Evolutionary conservation across 2,888 invertebrate species (phyloP).

Genomic region (Achlya flavicornis): DNA sequence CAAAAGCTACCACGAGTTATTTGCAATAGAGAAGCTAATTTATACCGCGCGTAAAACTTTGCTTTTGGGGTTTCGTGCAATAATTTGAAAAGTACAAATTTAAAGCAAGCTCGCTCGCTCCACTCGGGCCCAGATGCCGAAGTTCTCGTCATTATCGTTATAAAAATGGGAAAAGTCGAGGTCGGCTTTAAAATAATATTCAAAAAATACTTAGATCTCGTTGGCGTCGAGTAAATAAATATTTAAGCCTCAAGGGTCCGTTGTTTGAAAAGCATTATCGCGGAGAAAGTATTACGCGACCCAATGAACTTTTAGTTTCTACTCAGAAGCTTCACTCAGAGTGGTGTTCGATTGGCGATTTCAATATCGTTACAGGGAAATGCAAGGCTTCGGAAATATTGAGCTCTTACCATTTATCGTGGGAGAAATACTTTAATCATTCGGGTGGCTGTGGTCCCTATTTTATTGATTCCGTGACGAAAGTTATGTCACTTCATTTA

Average conservation of each 20-base stretch:
- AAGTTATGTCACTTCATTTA: neutral
- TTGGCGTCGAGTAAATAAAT: conserved; percentile 50
- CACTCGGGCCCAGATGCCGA: conserved; percentile 44
- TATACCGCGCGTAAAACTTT: conserved; percentile 56
- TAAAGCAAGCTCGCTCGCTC: conserved; percentile 48
- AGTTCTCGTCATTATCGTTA: conserved; percentile 61
- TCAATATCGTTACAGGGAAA: conserved; percentile 39
- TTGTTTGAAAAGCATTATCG: conserved; percentile 59
- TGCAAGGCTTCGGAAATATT: conserved; percentile 3
- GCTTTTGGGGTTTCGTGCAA: conserved; percentile 53
- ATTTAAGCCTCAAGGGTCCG: conserved; percentile 48
- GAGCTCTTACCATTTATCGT: neutral
- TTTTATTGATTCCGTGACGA: no score
- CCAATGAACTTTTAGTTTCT: conserved; percentile 53
- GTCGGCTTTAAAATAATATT: conserved; percentile 49
- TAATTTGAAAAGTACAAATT: conserved; percentile 67
- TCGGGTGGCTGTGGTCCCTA: neutral
- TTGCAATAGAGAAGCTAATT: conserved; percentile 30
- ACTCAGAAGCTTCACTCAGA: conserved; percentile 37
- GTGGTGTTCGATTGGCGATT: conserved; percentile 42
- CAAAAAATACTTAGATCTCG: conserved; percentile 45
- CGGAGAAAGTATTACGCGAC: conserved; percentile 53
- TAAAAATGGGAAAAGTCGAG: conserved; percentile 59
- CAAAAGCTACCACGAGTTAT: conserved; percentile 24
- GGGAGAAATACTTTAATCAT: neutral